A percentile compares a stretch with the other conserved stretches of the same genome.
These are phyloP conservation scores for Hirudo medicinalis DNA, from an alignment of 1,140 invertebrate genomes.

Conservation along the genomic window DNA sequence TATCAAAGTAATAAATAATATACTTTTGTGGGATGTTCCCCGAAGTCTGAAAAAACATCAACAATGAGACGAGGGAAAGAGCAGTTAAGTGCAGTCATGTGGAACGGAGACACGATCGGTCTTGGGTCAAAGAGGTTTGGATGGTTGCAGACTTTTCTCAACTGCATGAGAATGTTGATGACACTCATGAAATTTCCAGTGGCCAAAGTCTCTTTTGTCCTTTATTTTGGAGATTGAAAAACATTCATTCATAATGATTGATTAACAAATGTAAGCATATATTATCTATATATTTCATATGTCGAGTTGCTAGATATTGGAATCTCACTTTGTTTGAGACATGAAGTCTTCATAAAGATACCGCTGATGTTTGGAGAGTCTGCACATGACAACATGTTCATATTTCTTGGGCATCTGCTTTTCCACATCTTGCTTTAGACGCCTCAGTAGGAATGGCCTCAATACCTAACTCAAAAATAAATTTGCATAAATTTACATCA, in stretches of 20 bases:
- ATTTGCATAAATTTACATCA: too few species aligned
- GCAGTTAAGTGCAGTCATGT: constrained; percentile 63
- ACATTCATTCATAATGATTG: background rate
- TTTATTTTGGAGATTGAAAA: constrained; percentile 39
- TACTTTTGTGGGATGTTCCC: too few species aligned
- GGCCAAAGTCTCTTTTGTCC: constrained; percentile 87
- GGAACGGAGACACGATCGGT: constrained; percentile 84
- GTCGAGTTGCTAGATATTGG: too few species aligned
- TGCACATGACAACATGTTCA: constrained; percentile 90
- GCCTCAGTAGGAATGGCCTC: constrained; percentile 83
- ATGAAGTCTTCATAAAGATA: constrained; percentile 99
- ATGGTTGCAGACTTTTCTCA: constrained; percentile 99
- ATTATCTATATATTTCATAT: too few species aligned
- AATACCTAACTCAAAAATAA: constrained; percentile 55
- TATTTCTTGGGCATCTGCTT: constrained; percentile 98
- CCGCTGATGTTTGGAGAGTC: constrained; percentile 87
- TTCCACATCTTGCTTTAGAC: constrained; percentile 94
- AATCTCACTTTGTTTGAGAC: constrained; percentile 77
- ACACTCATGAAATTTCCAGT: constrained; percentile 91
- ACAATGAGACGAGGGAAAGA: constrained; percentile 46
- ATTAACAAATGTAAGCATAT: too few species aligned
- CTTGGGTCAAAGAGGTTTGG: constrained; percentile 96
- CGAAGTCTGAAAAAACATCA: too few species aligned
- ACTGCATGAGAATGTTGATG: constrained; percentile 96
- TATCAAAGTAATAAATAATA: too few species aligned